Base-by-base conservation (phyloP, 2,113 vertebrate genomes). In the Propithecus coquereli region DNA sequence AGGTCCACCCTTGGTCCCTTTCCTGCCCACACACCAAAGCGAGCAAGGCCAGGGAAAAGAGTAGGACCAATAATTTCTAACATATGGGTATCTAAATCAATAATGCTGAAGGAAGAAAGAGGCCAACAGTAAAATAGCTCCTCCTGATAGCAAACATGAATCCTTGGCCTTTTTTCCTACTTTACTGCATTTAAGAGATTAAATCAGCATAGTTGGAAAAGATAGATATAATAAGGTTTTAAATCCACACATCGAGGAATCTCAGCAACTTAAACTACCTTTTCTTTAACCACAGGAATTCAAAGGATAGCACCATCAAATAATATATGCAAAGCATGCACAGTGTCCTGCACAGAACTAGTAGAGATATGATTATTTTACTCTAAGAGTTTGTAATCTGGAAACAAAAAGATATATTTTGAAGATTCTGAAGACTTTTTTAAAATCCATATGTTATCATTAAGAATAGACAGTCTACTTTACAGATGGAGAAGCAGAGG, bases 181-280 rank as follows among this genome's bases (percentile, higher is more conserved):
- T 86, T 81, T 54, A 57, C 13, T 80, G 57, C 70, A 77, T 71
- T 92, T 80, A 88, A 92, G 65, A 97, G 47, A 68, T 81, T 88
- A 89, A 80, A 92, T 77, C 47, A 80, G 22, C 57, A 91, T 57
- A 34, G 32, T 57, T 85, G 16, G 8, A 9, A 2, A 88, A 88
- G 47, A 88, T 27, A 54, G 22, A 63, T 59, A n/a, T 40, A 87
- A 45, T 76, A 80, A 59, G 17, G 16, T 85, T 91, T 73, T 76
- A 94, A 91, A 65, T 57, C 34, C 37, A 95, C 3, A 65, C 25
- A 79, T 91, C 22, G 80, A 93, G 40, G 87, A 95, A 84, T 80
- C 85, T 45, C 27, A 57, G 34, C 50, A 82, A 88, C 43, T 73
- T 74, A 27, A 88, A 94, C 40, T 77, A 12, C 37, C 63, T 87